Evolutionary conservation across 2,797 vertebrate genomes (phyloP).

Genomic region (Melanotaenia parkinsoni): DNA sequence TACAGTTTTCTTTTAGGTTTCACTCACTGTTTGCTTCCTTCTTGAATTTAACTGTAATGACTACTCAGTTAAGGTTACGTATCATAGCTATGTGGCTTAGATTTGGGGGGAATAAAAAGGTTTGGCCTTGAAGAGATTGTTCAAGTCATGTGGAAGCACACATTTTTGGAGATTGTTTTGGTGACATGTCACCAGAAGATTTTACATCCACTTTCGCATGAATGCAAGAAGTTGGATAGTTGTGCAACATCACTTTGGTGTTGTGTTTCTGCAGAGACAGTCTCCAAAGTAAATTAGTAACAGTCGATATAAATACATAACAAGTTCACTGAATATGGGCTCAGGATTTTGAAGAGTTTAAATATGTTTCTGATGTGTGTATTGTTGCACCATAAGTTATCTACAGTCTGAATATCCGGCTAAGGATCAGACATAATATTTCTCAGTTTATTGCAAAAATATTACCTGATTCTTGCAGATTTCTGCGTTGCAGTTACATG

Average conservation of each 20-base stretch:
- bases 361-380: not conserved
- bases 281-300: conserved; percentile 18
- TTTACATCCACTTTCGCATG: not conserved
- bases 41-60: not conserved
- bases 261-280: not conserved
- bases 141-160: not conserved
- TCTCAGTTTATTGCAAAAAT: not conserved
- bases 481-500: not conserved
- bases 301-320: conserved; percentile 19
- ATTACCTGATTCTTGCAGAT: not conserved
- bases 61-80: not conserved
- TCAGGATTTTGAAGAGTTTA: not conserved
- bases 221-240: not conserved
- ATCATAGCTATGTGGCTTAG: too few species aligned
- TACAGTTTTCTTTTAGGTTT: not conserved
- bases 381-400: not conserved
- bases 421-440: not conserved
- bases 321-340: conserved; percentile 38
- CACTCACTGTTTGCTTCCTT: not conserved
- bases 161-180: not conserved
- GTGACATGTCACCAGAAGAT: not conserved
- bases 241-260: not conserved
- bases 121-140: not conserved
- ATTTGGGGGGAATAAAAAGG: not conserved
- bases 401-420: not conserved